Evolutionary conservation across 2,797 vertebrate species (phyloP), one percentile per base, ranked within the genome.

Genomic region (Trachurus trachurus): DNA sequence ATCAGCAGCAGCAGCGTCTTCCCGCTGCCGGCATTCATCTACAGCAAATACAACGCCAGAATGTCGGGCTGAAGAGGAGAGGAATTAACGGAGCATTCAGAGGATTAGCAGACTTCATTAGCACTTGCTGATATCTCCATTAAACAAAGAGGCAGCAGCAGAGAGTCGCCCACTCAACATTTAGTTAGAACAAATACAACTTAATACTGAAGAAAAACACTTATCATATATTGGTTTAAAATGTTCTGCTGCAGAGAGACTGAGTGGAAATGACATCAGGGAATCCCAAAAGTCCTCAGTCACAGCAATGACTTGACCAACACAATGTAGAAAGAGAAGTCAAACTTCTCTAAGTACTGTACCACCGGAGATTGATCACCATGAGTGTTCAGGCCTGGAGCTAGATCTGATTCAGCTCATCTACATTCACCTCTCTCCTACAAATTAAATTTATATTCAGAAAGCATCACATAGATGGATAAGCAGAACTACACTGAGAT

Each of bases 21-120:
- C 39, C 78, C 45, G 78, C 67, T 31, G 50, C 50, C 39, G 31
- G n/a, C 68, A 21, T 52, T 80, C 74, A 10, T 73, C 77, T 68
- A 4, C 53, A 0, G 4, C 85, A 85, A 89, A 88, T 11, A 87
- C 84, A 71, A 86, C 88, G 9, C 66, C 54, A 66, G 83, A 86
- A 88, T 80, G 85, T 72, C 40, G 63, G 13, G 61, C 74, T 66
- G 74, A 31, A 66, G 76, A 75, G 69, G 70, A 34, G 29, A 22
- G 76, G 76, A 87, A 83, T 80, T 85, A 90, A 83, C 80, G 67
- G 42, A 84, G 86, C 84, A 67, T 70, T 72, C 69, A 67, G 88
- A 42, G 79, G 87, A 89, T 91, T 87, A 90, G 82, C 71, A 83
- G 83, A 84, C 81, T 88, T 92, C 90, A 92, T 93, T 91, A 90